Conservation (phyloP, 2,888 invertebrate species). For the Molorchus minor region DNA sequence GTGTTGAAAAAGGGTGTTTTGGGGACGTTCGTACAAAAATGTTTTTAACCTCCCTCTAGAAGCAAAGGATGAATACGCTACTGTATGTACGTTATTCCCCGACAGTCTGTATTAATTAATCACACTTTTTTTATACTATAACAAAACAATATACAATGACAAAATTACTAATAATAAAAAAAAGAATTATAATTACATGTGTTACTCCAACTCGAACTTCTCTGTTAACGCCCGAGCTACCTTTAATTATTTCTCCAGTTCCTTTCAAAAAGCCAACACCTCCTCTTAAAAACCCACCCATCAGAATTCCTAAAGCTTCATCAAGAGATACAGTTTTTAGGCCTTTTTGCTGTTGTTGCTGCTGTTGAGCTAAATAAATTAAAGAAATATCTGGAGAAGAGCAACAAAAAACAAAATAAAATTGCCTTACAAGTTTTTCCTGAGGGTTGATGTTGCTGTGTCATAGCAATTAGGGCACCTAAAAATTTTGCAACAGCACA, state of each 20-base stretch:
- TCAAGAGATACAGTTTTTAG: conserved; percentile 82
- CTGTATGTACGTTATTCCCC: no score
- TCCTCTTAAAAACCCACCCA: conserved; percentile 93
- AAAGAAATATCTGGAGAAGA: background rate
- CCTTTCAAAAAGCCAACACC: conserved; percentile 95
- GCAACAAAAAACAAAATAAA: conserved; percentile 3
- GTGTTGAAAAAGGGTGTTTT: no score
- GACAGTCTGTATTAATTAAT: no score
- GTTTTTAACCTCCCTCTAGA: no score
- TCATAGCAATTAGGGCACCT: conserved; percentile 86
- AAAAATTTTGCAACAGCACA: conserved; percentile 92
- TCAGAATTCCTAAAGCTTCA: conserved; percentile 89
- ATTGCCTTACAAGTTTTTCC: conserved; percentile 60
- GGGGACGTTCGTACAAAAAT: no score
- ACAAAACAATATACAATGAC: background rate
- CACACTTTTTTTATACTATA: no score
- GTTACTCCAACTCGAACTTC: conserved; percentile 98
- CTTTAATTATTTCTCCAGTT: conserved; percentile 94
- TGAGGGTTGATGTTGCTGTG: conserved; percentile 73
- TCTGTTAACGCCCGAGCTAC: conserved; percentile 89
- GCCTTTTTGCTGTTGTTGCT: conserved; percentile 52
- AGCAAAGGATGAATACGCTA: no score
- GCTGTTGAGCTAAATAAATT: conserved; percentile 44
- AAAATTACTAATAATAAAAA: no score
- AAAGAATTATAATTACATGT: no score